Evolutionary conservation across 2,113 vertebrate species (phyloP).

Genomic region (Boleophthalmus pectinirostris): DNA sequence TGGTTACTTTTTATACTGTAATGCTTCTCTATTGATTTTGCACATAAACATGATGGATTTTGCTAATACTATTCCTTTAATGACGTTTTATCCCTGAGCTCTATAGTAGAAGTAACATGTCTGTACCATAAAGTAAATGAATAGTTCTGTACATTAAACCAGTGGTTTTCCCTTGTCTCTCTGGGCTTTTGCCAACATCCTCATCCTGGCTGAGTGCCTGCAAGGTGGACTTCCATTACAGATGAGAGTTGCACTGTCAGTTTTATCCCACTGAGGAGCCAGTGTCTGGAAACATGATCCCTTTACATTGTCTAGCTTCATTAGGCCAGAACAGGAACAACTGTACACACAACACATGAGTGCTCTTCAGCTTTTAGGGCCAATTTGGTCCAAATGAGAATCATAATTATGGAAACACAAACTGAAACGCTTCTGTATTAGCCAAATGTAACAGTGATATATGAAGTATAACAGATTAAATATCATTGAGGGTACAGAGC

Average conservation of each 20-base stretch:
- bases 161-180: conserved; percentile 8
- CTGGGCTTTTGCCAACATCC: conserved; percentile 40
- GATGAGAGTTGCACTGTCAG: conserved; percentile 52
- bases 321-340: conserved; percentile 36
- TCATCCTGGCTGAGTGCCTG: conserved; percentile 40
- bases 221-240: conserved; percentile 47
- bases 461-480: conserved; percentile 17
- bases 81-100: too few species aligned
- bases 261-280: conserved; percentile 43
- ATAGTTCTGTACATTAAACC: conserved; percentile 19
- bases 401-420: conserved; percentile 17
- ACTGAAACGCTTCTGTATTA: conserved; percentile 14
- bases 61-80: too few species aligned
- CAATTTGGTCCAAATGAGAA: conserved; percentile 7
- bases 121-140: conserved; percentile 7
- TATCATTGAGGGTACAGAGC: conserved; percentile 2
- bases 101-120: not conserved
- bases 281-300: conserved; percentile 32
- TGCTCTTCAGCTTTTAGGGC: conserved; percentile 11
- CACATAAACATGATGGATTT: too few species aligned
- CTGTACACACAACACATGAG: conserved; percentile 30
- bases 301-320: conserved; percentile 50
- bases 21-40: too few species aligned
- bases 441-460: conserved; percentile 17
- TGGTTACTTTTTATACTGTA: too few species aligned